Evolutionary conservation across 2,113 vertebrate species (phyloP).

Genomic region (Menura novaehollandiae): DNA sequence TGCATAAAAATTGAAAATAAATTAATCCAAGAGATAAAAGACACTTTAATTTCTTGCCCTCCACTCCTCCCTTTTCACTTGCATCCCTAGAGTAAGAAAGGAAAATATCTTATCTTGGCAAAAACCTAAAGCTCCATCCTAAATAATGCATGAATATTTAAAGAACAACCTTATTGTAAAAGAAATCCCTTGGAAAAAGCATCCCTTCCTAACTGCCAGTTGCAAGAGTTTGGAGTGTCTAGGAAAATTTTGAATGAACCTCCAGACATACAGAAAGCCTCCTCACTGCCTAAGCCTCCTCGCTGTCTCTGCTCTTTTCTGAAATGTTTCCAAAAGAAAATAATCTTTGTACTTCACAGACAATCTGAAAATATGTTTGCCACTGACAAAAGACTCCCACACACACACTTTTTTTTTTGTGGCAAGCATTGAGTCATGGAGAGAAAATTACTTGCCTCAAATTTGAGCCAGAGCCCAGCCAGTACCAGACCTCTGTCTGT

Average conservation of each 20-base stretch:
- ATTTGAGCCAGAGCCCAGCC: not conserved
- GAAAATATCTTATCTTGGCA: not conserved
- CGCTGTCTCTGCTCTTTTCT: not conserved
- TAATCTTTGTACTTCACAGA: not conserved
- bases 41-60: not conserved
- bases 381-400: not conserved
- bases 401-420: not conserved
- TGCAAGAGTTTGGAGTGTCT: not conserved
- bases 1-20: constrained; percentile 1
- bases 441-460: not conserved
- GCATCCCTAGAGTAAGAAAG: not conserved
- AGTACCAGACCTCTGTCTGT: not conserved
- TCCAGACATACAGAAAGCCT: not conserved
- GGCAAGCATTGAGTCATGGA: not conserved
- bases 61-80: not conserved
- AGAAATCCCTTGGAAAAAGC: not conserved
- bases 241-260: not conserved
- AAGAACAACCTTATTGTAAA: not conserved
- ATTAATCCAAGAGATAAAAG: not conserved
- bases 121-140: not conserved
- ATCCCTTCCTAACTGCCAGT: not conserved
- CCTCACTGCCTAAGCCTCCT: not conserved
- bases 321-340: not conserved
- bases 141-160: not conserved
- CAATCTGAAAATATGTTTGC: not conserved